A percentile compares a stretch with the other conserved stretches of the same genome.
Conservation (phyloP, 92 coral and sea anemone genomes). For the Paramuricea clavata region DNA sequence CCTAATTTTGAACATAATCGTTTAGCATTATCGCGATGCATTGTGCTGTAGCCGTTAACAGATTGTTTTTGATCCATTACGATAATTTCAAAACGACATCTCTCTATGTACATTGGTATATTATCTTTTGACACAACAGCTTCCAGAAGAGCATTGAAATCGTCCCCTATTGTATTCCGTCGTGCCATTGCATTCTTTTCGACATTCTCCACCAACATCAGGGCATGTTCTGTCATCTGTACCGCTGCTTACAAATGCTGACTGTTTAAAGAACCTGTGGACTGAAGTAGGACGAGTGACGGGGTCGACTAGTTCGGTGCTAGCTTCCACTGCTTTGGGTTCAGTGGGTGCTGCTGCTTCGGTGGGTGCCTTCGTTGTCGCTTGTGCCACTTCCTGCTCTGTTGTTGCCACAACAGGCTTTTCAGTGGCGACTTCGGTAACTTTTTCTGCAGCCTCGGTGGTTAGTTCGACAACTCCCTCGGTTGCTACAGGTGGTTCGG, state of each 20-base stretch:
- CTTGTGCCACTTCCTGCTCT: not conserved
- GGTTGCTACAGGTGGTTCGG: not conserved
- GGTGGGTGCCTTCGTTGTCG: not conserved
- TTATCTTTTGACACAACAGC: not conserved
- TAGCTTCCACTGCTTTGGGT: not conserved
- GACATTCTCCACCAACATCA: constrained; percentile 9
- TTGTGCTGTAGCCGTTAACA: too few relatives aligned
- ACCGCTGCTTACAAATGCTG: constrained; percentile 6
- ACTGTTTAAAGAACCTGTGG: not conserved
- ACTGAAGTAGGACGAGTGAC: constrained; percentile 21
- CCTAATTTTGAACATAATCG: too few relatives aligned
- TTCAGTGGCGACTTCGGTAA: not conserved
- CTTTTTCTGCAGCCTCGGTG: not conserved
- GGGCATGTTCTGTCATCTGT: not conserved
- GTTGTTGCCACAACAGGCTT: not conserved
- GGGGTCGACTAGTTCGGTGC: not conserved
- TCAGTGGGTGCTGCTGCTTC: not conserved
- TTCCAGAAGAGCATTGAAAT: not conserved
- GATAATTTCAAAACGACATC: not conserved
- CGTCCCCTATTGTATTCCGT: constrained; percentile 3
- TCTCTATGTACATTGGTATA: too few relatives aligned
- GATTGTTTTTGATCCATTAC: not conserved
- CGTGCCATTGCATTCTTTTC: not conserved
- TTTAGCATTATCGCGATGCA: too few relatives aligned
- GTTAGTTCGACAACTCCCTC: not conserved